Conservation (phyloP, 2,888 invertebrate genomes). For the Drosophila prostipennis region DNA sequence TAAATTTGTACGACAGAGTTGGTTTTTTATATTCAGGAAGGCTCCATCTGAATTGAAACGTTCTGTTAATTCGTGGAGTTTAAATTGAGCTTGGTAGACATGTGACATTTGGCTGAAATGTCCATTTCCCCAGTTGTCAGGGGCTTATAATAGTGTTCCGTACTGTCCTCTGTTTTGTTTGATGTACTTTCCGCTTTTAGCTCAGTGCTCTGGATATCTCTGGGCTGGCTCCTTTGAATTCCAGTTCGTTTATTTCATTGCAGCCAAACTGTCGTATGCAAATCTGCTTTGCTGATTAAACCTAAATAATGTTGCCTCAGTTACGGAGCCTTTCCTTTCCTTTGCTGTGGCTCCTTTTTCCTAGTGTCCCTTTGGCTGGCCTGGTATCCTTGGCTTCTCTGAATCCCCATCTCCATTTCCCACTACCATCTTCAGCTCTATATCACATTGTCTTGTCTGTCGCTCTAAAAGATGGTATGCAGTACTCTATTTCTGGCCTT, state of each 20-base stretch:
- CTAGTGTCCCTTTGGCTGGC: neutral
- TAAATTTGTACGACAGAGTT: conserved; percentile 1
- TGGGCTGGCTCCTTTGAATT: conserved; percentile 59
- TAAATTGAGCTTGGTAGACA: conserved; percentile 33
- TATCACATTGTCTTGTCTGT: conserved; percentile 46
- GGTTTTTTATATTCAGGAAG: neutral
- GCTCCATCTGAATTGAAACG: conserved; percentile 1
- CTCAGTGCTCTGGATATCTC: conserved; percentile 45
- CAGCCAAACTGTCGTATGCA: conserved; percentile 65
- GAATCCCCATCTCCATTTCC: conserved; percentile 11
- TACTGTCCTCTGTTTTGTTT: conserved; percentile 46
- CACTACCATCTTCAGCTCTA: conserved; percentile 10
- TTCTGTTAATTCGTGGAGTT: conserved; percentile 12
- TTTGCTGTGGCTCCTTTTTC: conserved; percentile 45
- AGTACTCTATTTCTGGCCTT: neutral
- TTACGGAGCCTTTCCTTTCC: conserved; percentile 50
- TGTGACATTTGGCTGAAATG: conserved; percentile 67
- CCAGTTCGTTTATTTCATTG: conserved; percentile 74
- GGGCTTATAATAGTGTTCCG: conserved; percentile 68
- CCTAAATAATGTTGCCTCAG: conserved; percentile 68
- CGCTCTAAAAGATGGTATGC: conserved; percentile 45
- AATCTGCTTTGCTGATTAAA: conserved; percentile 77
- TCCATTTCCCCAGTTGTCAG: conserved; percentile 75
- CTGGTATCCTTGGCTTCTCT: conserved; percentile 1
- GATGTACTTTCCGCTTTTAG: conserved; percentile 53